phyloP scores from a whole-genome alignment of 35 echinoderm and acorn worm genomes.

The Nesometra sesokonis region DNA sequence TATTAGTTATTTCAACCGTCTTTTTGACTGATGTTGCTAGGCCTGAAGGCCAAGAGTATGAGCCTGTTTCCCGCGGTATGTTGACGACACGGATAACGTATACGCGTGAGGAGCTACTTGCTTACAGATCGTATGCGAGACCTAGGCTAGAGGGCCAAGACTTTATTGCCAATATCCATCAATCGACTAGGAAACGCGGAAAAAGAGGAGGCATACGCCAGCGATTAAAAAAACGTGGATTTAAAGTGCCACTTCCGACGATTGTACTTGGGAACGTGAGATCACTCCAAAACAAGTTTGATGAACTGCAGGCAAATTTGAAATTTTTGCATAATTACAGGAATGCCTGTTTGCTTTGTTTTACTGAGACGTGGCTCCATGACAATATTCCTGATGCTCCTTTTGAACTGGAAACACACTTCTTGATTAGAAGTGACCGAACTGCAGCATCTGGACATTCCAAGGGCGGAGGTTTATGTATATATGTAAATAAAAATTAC shows the following conservation, averaged over 20 bases:
- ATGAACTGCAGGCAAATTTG: conserved; percentile 33
- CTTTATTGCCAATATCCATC: background rate
- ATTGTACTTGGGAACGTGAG: conserved; percentile 51
- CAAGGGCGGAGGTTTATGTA: conserved; percentile 30
- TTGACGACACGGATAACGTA: no score
- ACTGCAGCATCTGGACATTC: conserved; percentile 24
- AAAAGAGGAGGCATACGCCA: conserved; percentile 12
- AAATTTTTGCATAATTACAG: conserved; percentile 30
- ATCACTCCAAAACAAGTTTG: conserved; percentile 50
- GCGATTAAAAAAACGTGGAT: conserved; percentile 9
- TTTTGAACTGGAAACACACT: background rate
- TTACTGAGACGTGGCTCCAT: conserved; percentile 53
- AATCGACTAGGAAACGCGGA: conserved; percentile 1
- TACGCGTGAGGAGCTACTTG: background rate
- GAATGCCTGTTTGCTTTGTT: conserved; percentile 32
- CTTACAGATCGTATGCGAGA: background rate
- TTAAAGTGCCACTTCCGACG: conserved; percentile 11
- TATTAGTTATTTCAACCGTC: no score
- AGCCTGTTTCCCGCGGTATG: no score
- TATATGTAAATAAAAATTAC: conserved; percentile 33
- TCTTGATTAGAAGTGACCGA: conserved; percentile 24
- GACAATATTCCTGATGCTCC: conserved; percentile 20
- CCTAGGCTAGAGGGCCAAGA: background rate
- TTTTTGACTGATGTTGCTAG: no score
- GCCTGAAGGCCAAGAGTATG: no score